Conservation (phyloP, 2,888 invertebrate species). For the Bibio marci region DNA sequence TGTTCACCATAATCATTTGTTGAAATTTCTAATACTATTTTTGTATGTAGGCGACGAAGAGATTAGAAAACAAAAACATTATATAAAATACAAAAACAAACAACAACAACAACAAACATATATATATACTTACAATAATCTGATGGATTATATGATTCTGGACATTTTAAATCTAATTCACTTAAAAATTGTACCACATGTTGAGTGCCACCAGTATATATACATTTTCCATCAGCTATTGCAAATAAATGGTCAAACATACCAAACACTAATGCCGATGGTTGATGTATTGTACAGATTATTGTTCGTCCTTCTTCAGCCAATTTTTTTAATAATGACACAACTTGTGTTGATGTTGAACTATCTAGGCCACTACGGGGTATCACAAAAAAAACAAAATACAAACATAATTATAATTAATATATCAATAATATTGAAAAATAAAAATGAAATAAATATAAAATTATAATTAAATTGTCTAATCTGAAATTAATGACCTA, state of each 20-base stretch:
- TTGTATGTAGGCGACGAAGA: too few species aligned
- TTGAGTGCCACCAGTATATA: conserved; percentile 61
- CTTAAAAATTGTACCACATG: conserved; percentile 61
- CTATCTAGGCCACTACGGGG: conserved; percentile 66
- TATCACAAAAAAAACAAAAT: too few species aligned
- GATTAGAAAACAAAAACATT: conserved; percentile 11
- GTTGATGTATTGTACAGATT: conserved; percentile 82
- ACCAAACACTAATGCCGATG: conserved; percentile 67
- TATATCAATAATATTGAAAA: too few species aligned
- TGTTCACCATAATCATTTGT: conserved; percentile 57
- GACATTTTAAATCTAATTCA: conserved; percentile 55
- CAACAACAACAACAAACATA: too few species aligned
- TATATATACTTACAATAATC: conserved; percentile 56
- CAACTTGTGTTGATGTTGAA: conserved; percentile 66
- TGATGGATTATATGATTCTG: conserved; percentile 79
- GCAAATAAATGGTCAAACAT: conserved; percentile 83
- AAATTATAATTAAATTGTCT: too few species aligned
- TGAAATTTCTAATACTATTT: conserved; percentile 60
- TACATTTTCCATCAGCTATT: conserved; percentile 60
- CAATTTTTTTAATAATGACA: conserved; percentile 60
- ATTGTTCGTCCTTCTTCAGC: conserved; percentile 73
- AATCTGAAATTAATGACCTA: too few species aligned
- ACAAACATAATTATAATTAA: too few species aligned
- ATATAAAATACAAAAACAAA: conserved; percentile 1
- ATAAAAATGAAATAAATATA: too few species aligned